Evolutionary conservation across 2,888 invertebrate species (phyloP), one percentile per base, ranked within the genome.

Genomic region (Orthonychiurus folsomi): DNA sequence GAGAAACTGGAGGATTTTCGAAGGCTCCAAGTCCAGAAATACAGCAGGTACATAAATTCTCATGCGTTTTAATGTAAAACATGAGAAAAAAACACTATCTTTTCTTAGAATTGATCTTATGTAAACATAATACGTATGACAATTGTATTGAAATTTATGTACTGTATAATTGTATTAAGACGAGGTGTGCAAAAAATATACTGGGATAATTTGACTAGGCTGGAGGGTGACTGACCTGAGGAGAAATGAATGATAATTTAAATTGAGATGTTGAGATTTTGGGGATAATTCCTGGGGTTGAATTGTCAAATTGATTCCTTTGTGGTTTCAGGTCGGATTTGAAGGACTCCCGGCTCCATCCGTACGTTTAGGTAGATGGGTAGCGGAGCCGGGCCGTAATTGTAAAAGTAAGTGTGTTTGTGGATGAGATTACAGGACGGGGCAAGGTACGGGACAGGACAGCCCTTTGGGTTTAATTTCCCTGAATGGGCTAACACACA

Each of bases 11-110:
- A n/a, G n/a, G n/a, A n/a, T n/a, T n/a, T n/a, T n/a, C n/a, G n/a
- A n/a, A 54, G 25, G 25, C 15, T 54, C n/a, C 25, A 20, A n/a
- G n/a, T n/a, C n/a, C n/a, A n/a, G n/a, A n/a, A n/a, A n/a, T n/a
- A n/a, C n/a, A n/a, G n/a, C n/a, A n/a, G n/a, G n/a, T n/a, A n/a
- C n/a, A n/a, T n/a, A n/a, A n/a, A n/a, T 50, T 50, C 21, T 50
- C n/a, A 50, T 50, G n/a, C 50, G 20, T 50, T 9, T 50, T 50
- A 20, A 9, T n/a, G 50, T 50, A 52, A 52, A 54, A 23, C 15
- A 24, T 21, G 23, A 54, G 23, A 21, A 24, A 24, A 54, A 24
- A 24, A 54, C 50, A 50, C 21, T 50, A 20, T 50, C 50, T 9
- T 50, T 50, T 20, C 50, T 50, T 50, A 50, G n/a, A n/a, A n/a